A percentile compares a stretch with the other conserved stretches of the same genome.
Conservation (phyloP, 2,113 vertebrate species). For the Saimiri boliviensis region DNA sequence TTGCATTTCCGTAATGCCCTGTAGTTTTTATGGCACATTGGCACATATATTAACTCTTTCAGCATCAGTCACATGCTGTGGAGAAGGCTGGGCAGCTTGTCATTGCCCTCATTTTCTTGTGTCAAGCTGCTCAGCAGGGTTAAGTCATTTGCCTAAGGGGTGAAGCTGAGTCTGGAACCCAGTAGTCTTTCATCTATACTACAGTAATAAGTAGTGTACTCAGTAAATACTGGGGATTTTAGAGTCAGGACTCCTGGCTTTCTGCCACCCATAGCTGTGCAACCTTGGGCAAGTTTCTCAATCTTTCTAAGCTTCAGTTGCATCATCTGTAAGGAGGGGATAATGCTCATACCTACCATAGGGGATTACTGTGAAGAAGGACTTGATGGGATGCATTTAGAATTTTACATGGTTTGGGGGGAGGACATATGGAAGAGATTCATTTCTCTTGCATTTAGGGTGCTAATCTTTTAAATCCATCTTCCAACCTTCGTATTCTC, state of each 20-base stretch:
- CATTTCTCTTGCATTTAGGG: neutral
- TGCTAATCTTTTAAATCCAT: neutral
- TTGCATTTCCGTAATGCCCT: neutral
- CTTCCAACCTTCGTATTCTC: neutral
- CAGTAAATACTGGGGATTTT: constrained; percentile 56
- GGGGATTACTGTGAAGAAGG: neutral
- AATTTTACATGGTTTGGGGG: constrained; percentile 17
- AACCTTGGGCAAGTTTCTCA: constrained; percentile 39
- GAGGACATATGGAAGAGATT: constrained; percentile 5
- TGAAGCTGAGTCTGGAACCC: constrained; percentile 63
- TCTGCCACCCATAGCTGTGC: constrained; percentile 33
- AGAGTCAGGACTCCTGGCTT: constrained; percentile 70
- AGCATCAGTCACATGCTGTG: neutral
- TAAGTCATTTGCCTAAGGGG: constrained; percentile 59
- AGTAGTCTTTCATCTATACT: constrained; percentile 60
- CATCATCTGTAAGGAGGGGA: constrained; percentile 35
- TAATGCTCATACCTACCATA: neutral
- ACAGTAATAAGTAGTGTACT: constrained; percentile 63
- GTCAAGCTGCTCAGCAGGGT: constrained; percentile 51
- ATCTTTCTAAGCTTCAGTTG: constrained; percentile 18
- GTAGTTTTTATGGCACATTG: constrained; percentile 14
- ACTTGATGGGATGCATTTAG: neutral
- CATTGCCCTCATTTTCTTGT: constrained; percentile 49
- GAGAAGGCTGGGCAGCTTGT: constrained; percentile 35
- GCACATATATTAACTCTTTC: constrained; percentile 38